Evolutionary conservation across 1,140 invertebrate genomes (phyloP), one percentile per base, ranked within the genome.

Genomic region (Drosophila ogumai): DNA sequence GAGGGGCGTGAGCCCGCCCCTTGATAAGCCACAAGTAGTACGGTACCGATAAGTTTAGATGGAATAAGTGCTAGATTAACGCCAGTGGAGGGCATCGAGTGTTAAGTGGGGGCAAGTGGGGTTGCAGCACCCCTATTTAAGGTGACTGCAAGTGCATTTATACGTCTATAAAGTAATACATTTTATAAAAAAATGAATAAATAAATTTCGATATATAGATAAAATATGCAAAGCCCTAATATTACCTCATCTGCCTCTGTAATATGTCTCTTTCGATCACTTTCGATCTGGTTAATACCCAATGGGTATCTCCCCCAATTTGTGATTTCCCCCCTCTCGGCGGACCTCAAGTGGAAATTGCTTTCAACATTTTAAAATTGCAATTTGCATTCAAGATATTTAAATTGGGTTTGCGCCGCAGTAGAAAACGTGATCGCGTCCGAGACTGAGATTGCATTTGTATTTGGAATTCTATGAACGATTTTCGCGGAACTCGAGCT

Each of bases 311-410:
- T 22, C 67, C 67, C 66, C 67, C 8, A 17, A 57, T 15, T 57
- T 41, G 68, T 36, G 52, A 49, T 72, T 72, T 58, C 36, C 68
- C 17, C 36, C 66, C 13, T 4, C 3, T 2, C 19, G 9, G 1
- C 15, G 15, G 12, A 22, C 50, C 13, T 38, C 57, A 25, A 69
- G 38, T 25, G 28, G 41, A 22, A 55, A 68, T 54, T 66, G 61
- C 49, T 22, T 44, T 34, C 28, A 46, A 65, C 65, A 40, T 69
- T 69, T 71, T 19, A 47, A 71, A 71, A 52, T 68, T 59, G n/a
- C 46, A 56, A 82, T 85, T 84, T 84, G 71, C 71, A 75, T 84
- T 75, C 82, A 40, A 65, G 65, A 82, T 80, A 79, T 87, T 79
- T 52, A 86, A 87, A 87, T 87, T 71, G 68, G 79, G 64, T 43